Conservation (phyloP, 2,888 invertebrate species). For the Erebia aethiops region DNA sequence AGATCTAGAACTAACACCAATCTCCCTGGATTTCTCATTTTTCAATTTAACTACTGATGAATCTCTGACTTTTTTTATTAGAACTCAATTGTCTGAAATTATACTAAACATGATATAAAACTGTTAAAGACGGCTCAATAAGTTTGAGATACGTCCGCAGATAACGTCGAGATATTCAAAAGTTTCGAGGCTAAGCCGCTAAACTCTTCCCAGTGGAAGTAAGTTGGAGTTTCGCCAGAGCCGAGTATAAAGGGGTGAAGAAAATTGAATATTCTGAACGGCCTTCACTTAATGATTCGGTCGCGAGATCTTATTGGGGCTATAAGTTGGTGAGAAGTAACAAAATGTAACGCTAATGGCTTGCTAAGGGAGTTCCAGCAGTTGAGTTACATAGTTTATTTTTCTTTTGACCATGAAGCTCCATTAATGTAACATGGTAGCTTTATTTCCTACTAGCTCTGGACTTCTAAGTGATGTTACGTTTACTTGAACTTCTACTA, state of each 20-base stretch:
- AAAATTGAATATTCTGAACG: slow-evolving; percentile 34
- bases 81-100: slow-evolving; percentile 8
- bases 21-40: not conserved
- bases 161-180: slow-evolving; percentile 38
- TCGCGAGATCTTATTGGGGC: slow-evolving; percentile 35
- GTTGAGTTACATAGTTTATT: too few relatives aligned
- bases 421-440: too few relatives aligned
- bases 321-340: not conserved
- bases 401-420: too few relatives aligned
- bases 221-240: slow-evolving; percentile 34
- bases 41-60: not conserved
- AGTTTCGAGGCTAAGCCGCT: slow-evolving; percentile 33
- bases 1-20: too few relatives aligned
- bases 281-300: slow-evolving; percentile 40
- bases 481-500: too few relatives aligned
- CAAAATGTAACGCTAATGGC: not conserved
- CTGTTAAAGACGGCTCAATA: slow-evolving; percentile 31
- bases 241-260: slow-evolving; percentile 21
- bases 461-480: too few relatives aligned
- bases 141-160: slow-evolving; percentile 32
- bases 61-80: not conserved
- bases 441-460: too few relatives aligned
- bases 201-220: slow-evolving; percentile 20
- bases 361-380: too few relatives aligned
- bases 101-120: slow-evolving; percentile 16